A percentile compares a stretch with the other conserved stretches of the same genome.
These are phyloP conservation scores for Thalpophila matura DNA, from an alignment of 2,888 invertebrate species.

Conservation along the genomic window DNA sequence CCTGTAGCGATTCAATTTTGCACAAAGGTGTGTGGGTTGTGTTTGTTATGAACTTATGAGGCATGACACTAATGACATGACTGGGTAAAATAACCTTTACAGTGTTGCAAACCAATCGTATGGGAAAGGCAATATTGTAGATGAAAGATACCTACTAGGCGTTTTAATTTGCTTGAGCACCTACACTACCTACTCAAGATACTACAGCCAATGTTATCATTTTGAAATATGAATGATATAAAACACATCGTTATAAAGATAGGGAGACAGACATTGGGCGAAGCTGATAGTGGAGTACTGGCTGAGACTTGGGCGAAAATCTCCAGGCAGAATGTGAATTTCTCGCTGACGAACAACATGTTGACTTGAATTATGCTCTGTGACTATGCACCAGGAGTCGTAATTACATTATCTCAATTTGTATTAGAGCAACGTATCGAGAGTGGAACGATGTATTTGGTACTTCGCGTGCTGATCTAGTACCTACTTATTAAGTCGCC, in stretches of 20 bases:
- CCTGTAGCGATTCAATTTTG: not conserved
- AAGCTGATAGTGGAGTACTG: not conserved
- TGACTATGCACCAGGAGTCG: not conserved
- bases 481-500: constrained; percentile 14
- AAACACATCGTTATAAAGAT: too few relatives aligned
- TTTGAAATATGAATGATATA: too few relatives aligned
- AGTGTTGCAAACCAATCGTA: constrained; percentile 19
- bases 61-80: not conserved
- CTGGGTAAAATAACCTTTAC: not conserved
- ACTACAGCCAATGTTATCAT: not conserved
- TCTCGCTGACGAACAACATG: constrained; percentile 5
- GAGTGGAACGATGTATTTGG: not conserved
- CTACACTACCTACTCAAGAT: too few relatives aligned
- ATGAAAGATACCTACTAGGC: constrained; percentile 2
- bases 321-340: not conserved
- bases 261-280: too few relatives aligned
- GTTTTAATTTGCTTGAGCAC: constrained; percentile 15
- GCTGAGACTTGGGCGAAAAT: not conserved
- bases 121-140: constrained; percentile 16
- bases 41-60: too few relatives aligned
- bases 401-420: constrained; percentile 14
- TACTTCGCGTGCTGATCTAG: not conserved
- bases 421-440: constrained; percentile 8
- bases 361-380: not conserved
- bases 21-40: not conserved